Evolutionary conservation across 2,797 vertebrate genomes (phyloP).

Genomic region (Scolopax bukidnonensis): DNA sequence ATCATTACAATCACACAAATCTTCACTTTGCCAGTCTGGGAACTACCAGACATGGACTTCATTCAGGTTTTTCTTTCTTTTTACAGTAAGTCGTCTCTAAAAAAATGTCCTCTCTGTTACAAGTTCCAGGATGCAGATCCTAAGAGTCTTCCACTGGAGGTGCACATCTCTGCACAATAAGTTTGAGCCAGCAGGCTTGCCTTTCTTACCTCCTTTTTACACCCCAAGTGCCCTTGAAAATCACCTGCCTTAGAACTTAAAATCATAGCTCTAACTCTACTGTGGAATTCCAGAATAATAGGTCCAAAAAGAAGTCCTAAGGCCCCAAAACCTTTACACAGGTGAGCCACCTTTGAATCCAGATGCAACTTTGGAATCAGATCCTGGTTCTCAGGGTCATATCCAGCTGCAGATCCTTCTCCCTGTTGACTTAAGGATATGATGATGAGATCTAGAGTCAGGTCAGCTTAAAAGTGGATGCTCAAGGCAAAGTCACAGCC

Average conservation of each 20-base stretch:
- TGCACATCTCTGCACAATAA: rapidly evolving
- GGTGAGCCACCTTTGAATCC: background rate
- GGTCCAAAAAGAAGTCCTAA: background rate
- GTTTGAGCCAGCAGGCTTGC: background rate
- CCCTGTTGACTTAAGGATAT: background rate
- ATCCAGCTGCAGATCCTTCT: background rate
- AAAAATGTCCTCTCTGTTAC: background rate
- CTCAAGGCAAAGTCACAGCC: background rate
- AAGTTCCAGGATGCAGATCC: background rate
- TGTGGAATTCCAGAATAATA: background rate
- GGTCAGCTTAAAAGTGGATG: background rate
- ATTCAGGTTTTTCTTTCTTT: background rate
- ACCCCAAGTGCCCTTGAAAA: background rate
- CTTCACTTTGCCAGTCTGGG: background rate
- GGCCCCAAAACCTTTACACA: background rate
- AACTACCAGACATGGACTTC: background rate
- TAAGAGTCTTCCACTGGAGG: background rate
- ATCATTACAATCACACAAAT: background rate
- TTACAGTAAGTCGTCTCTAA: background rate
- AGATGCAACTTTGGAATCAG: background rate
- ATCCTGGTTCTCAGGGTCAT: background rate
- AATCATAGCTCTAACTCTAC: background rate
- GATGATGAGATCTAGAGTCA: background rate
- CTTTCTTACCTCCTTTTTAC: background rate
- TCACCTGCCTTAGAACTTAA: background rate